Evolutionary conservation across 2,113 vertebrate species (phyloP).

Genomic region (Cyprinodon brontotheroides): DNA sequence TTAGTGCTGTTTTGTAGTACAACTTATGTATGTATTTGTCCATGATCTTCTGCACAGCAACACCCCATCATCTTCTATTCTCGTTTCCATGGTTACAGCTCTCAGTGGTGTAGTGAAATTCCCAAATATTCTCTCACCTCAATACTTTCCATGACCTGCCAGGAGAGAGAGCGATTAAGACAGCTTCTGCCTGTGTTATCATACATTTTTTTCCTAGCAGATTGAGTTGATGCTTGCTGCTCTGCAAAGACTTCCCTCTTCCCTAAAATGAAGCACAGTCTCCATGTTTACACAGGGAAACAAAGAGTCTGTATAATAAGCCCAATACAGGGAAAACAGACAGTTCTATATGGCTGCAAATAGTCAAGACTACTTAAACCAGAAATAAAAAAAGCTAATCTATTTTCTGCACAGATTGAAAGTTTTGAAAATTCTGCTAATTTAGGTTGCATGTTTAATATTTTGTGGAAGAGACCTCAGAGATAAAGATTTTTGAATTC

Average conservation of each 20-base stretch:
- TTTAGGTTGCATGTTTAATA: too few relatives aligned
- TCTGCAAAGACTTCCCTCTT: neutral
- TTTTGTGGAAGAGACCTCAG: too few relatives aligned
- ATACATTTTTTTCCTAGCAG: neutral
- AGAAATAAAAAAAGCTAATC: neutral
- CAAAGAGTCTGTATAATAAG: neutral
- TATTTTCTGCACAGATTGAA: neutral
- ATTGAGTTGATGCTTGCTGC: neutral
- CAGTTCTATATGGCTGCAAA: neutral
- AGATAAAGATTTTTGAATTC: too few relatives aligned
- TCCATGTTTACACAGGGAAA: neutral
- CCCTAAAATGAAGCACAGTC: neutral
- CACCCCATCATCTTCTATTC: conserved; percentile 43
- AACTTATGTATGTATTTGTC: conserved; percentile 15
- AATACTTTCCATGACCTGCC: conserved; percentile 37
- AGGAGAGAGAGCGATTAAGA: neutral
- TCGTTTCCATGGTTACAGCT: conserved; percentile 64
- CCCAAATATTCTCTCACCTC: conserved; percentile 29
- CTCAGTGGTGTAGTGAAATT: conserved; percentile 20
- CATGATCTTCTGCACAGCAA: neutral
- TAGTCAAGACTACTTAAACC: neutral
- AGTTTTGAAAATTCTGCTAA: neutral
- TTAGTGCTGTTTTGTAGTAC: neutral
- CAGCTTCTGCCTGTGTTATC: conserved; percentile 5
- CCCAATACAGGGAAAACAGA: neutral